Base-by-base conservation (phyloP, 2,113 vertebrate species). In the Poecile atricapillus region DNA sequence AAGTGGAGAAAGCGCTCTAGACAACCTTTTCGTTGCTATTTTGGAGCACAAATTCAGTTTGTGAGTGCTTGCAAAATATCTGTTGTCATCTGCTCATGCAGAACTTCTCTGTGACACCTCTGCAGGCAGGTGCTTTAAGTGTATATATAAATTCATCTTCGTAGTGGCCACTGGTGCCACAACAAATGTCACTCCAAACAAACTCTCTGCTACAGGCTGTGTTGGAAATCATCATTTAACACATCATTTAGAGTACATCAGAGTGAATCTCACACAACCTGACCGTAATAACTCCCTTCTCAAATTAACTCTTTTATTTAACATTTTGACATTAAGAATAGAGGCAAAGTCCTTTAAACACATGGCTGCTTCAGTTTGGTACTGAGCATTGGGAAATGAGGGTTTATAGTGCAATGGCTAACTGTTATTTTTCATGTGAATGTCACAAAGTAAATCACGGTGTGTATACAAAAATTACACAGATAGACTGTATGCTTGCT, bases 151-250 rank as follows among this genome's bases (percentile, higher is more conserved):
- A 97, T 97, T 93, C 85, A 83, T 96, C 92, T 93, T 91, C 3
- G 13, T 78, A 88, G 92, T 44, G 71, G 94, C 95, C 95, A 93
- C 94, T 81, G 88, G 85, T 96, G 92, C 94, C 93, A 97, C 92
- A 96, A 90, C 88, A 97, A 95, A 96, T 70, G 97, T 95, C 76
- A 93, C 85, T 96, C 94, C 93, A 96, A 96, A 97, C 97, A 97
- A 98, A 97, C 96, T 95, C 91, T 94, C 83, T 95, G 89, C 76
- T 87, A 79, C 87, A 88, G 93, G 69, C 96, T 91, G 88, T 90
- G 68, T 93, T 97, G 96, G 95, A 97, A 97, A 96, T 95, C 95
- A 94, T 97, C 96, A 94, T 97, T 97, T 96, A 97, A 95, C 97
- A 97, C 96, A 95, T 96, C 90, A 81, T 96, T 96, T 97, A 96